Evolutionary conservation across 2,113 vertebrate genomes (phyloP), one percentile per base, ranked within the genome.

Genomic region (Leuciscus idus): DNA sequence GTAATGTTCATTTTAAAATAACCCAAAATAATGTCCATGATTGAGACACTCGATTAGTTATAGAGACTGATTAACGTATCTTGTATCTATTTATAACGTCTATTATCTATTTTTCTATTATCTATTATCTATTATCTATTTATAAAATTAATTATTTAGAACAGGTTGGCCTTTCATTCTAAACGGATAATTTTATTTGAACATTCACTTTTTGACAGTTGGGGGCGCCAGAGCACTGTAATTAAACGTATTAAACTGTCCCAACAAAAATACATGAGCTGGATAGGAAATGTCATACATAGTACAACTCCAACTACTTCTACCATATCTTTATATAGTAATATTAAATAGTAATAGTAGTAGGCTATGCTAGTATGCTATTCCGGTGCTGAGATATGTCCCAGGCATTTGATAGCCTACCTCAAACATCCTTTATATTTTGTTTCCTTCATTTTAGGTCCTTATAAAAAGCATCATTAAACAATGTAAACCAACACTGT

Each of bases 151-250:
- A 39, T 74, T n/a, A 43, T 73, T n/a, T 46, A 73, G 2, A 13
- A 46, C 3, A 39, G 23, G 8, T 6, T n/a, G 4, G 61, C n/a
- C n/a, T 12, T 11, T 43, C 3, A 43, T n/a, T 57, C 11, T 57
- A 79, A 59, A 6, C 1, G 23, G 23, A 39, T 23, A 0, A 19
- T 55, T 55, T 17, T n/a, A n/a, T 52, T 17, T 4, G 1, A n/a
- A 80, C 12, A 26, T 61, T 43, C 0, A 15, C 8, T 28, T 46
- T 62, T 46, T 75, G 36, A 21, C 78, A 4, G n/a, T 11, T 11
- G 79, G 39, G 59, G 79, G 79, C 79, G 79, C 59, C 59, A 81
- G 26, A 81, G 57, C 26, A 81, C 79, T 81, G 26, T 0, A 48
- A 66, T 19, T 48, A 21, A 46, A 64, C 39, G 11, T 48, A 48